phyloP scores from a whole-genome alignment of 2,888 invertebrate species.

The Drosophila atroscutellata region DNA sequence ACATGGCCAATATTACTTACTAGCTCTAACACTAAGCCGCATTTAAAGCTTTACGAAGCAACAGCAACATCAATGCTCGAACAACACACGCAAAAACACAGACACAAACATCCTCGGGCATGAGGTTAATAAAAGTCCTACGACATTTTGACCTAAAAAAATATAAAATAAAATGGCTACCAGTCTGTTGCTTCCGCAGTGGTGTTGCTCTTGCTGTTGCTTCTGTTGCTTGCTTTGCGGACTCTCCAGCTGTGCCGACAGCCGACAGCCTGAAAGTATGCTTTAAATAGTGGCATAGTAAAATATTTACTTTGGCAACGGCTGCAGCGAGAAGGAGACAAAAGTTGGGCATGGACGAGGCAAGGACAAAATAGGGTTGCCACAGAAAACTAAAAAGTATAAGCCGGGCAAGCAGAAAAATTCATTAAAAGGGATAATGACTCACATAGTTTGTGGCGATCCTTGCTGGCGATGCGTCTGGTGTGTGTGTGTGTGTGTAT shows the following conservation, averaged over 20 bases:
- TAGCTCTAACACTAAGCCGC: slow-evolving; percentile 58
- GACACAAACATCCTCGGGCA: slow-evolving; percentile 32
- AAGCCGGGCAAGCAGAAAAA: slow-evolving; percentile 68
- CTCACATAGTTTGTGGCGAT: slow-evolving; percentile 67
- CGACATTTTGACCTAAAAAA: slow-evolving; percentile 81
- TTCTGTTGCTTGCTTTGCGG: slow-evolving; percentile 39
- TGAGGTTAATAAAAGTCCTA: slow-evolving; percentile 76
- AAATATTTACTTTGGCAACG: slow-evolving; percentile 78
- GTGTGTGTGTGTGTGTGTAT: slow-evolving; percentile 1
- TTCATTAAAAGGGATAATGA: slow-evolving; percentile 81
- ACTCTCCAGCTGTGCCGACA: slow-evolving; percentile 63
- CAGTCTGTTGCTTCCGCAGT: slow-evolving; percentile 67
- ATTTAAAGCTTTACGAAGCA: slow-evolving; percentile 57
- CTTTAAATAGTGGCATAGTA: slow-evolving; percentile 78
- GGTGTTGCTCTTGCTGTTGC: slow-evolving; percentile 28
- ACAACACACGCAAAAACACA: slow-evolving; percentile 19
- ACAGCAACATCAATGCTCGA: slow-evolving; percentile 21
- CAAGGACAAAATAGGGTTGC: slow-evolving; percentile 40
- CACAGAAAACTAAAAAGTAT: slow-evolving; percentile 59
- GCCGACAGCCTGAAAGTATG: slow-evolving; percentile 70
- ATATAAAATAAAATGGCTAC: slow-evolving; percentile 76
- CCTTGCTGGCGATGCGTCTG: slow-evolving; percentile 25
- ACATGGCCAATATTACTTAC: slow-evolving; percentile 54
- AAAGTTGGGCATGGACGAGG: slow-evolving; percentile 8
- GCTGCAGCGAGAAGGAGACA: slow-evolving; percentile 41